Percentiles rank a stretch among this genome's conserved stretches.
phyloP scores from a whole-genome alignment of 2,888 invertebrate genomes.

The Anthophora plumipes region DNA sequence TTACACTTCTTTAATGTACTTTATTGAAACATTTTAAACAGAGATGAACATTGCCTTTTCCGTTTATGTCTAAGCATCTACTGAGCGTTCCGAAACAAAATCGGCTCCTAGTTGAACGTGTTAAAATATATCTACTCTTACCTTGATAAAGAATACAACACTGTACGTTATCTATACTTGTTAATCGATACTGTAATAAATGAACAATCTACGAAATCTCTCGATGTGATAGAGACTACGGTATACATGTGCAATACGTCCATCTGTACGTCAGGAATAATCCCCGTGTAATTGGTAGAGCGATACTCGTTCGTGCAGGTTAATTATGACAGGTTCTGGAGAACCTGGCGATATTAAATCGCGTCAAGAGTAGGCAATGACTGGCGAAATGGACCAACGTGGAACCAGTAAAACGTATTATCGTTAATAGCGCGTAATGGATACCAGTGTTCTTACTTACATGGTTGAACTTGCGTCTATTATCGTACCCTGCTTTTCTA shows the following conservation, averaged over 20 bases:
- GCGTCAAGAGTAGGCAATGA: constrained; percentile 10
- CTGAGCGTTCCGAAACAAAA: too few relatives aligned
- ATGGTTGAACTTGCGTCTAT: background rate
- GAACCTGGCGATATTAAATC: constrained; percentile 12
- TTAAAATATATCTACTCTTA: too few relatives aligned
- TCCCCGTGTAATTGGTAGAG: background rate
- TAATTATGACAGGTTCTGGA: background rate
- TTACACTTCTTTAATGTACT: too few relatives aligned
- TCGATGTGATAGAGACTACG: too few relatives aligned
- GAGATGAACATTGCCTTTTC: too few relatives aligned
- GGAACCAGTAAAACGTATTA: constrained; percentile 33
- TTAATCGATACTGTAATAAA: too few relatives aligned
- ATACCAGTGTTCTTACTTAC: constrained; percentile 35
- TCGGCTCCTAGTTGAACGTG: too few relatives aligned
- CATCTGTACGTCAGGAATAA: background rate
- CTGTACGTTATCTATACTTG: too few relatives aligned
- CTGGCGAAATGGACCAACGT: background rate
- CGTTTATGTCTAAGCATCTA: too few relatives aligned
- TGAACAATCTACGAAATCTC: too few relatives aligned
- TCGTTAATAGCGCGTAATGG: constrained; percentile 45
- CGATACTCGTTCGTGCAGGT: background rate
- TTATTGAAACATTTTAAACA: too few relatives aligned
- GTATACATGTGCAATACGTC: background rate
- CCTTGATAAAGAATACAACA: too few relatives aligned
- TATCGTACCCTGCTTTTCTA: constrained; percentile 9